These are phyloP conservation scores for Limnodromus scolopaceus DNA, from an alignment of 2,797 vertebrate species.

Conservation along the genomic window DNA sequence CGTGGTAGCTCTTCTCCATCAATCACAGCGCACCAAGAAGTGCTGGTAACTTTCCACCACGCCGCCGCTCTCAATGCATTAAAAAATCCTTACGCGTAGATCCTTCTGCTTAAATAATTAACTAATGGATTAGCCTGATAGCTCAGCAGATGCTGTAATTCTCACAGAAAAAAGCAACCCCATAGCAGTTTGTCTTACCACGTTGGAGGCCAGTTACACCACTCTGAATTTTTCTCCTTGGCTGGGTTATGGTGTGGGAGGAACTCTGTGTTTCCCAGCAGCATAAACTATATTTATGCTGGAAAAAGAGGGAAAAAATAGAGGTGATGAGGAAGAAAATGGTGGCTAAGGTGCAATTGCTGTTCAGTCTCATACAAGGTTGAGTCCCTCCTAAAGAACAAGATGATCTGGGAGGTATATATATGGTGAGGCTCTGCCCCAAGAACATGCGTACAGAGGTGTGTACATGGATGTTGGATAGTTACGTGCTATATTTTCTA, in stretches of 20 bases:
- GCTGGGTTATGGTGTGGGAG: neutral
- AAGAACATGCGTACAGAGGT: rapidly evolving
- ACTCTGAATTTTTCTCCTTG: neutral
- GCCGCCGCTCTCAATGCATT: conserved; percentile 24
- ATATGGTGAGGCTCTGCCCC: neutral
- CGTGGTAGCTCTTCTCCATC: conserved; percentile 25
- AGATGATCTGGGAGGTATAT: neutral
- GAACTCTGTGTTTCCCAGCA: neutral
- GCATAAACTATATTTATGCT: neutral
- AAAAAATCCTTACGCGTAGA: conserved; percentile 47
- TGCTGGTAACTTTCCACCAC: conserved; percentile 45
- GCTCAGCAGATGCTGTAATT: conserved; percentile 65
- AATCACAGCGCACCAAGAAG: conserved; percentile 4
- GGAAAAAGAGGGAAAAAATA: neutral
- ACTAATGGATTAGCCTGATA: conserved; percentile 67
- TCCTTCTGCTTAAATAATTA: conserved; percentile 72
- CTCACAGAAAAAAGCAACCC: conserved; percentile 6
- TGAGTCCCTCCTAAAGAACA: neutral
- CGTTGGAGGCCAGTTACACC: neutral
- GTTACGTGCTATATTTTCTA: neutral
- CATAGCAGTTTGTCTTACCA: neutral
- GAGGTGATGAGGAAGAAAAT: neutral
- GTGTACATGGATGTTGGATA: neutral
- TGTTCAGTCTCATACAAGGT: neutral
- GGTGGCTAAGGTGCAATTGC: neutral